Percentiles rank a stretch among this genome's conserved stretches.
phyloP scores from a whole-genome alignment of 2,113 vertebrate species.

The Dasyprocta punctata region DNA sequence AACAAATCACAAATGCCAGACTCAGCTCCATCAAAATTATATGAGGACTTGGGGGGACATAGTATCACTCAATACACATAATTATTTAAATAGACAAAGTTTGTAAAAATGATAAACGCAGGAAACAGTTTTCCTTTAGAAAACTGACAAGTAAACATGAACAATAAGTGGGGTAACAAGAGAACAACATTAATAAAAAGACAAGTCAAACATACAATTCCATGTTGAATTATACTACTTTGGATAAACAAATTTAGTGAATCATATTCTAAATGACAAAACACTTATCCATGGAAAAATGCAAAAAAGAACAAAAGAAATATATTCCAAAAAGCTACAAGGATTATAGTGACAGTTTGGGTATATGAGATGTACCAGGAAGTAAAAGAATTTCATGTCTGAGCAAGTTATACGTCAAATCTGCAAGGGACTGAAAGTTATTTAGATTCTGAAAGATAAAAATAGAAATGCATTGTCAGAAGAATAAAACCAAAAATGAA shows the following conservation, averaged over 20 bases:
- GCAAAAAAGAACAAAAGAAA: constrained; percentile 57
- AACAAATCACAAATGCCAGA: no score
- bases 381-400: constrained; percentile 44
- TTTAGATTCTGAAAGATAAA: constrained; percentile 60
- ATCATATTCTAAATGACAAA: constrained; percentile 35
- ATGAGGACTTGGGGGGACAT: no score
- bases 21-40: no score
- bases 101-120: constrained; percentile 11
- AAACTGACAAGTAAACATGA: constrained; percentile 31
- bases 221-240: not conserved
- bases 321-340: constrained; percentile 42
- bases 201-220: constrained; percentile 10
- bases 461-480: constrained; percentile 31
- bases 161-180: not conserved
- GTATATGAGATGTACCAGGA: constrained; percentile 5
- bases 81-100: not conserved
- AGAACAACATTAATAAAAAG: constrained; percentile 27
- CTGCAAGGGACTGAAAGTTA: constrained; percentile 51
- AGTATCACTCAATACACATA: no score
- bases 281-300: constrained; percentile 49
- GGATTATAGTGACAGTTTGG: not conserved
- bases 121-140: not conserved
- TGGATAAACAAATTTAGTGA: constrained; percentile 45
- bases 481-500: constrained; percentile 49
- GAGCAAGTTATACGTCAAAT: constrained; percentile 59